Base-by-base conservation (phyloP, 2,113 vertebrate species). In the Cyprinodon brontotheroides region DNA sequence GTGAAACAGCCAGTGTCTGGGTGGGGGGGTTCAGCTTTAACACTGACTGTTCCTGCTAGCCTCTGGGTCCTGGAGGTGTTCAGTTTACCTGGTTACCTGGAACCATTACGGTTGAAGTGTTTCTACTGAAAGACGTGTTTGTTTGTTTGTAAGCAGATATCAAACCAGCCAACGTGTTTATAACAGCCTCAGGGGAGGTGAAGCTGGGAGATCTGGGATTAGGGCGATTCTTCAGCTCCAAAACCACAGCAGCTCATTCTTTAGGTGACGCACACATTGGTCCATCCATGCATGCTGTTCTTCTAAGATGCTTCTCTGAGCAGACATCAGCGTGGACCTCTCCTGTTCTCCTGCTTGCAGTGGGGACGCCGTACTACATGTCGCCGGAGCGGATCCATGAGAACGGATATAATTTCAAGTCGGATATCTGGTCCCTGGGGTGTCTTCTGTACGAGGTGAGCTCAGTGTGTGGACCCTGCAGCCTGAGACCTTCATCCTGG, bases 391-490 rank as follows among this genome's bases (percentile, higher is more conserved):
- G 97, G 92, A 98, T 99, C 94, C 98, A 98, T 9, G 97, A 99
- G 95, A 97, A 97, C 1, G 97, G 98, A 89, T 99, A 99, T 93
- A 99, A 99, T 95, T 99, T 99, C 94, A 99, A 99, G 90, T 99
- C 98, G 10, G 98, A 99, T 93, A 98, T 99, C 95, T 99, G 98
- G 98, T 99, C 98, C 80, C 93, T 99, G 93, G 98, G 98, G 91
- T 99, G 98, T 88, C 94, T 99, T 86, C 93, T 99, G 50, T 99
- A 99, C 0, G 98, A 99, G 97, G 98, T 96, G 5, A 70, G 68
- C 37, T 60, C 29, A 29, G 29, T 29, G 29, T 50, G 14, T 4
- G 1, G 10, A 15, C 5, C 41, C 41, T 41, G 41, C 41, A 41
- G 41, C 41, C 41, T 41, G 41, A 9, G 41, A 41, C 1, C 41